Evolutionary conservation across 2,797 vertebrate genomes (phyloP), one percentile per base, ranked within the genome.

Genomic region (Alca torda): DNA sequence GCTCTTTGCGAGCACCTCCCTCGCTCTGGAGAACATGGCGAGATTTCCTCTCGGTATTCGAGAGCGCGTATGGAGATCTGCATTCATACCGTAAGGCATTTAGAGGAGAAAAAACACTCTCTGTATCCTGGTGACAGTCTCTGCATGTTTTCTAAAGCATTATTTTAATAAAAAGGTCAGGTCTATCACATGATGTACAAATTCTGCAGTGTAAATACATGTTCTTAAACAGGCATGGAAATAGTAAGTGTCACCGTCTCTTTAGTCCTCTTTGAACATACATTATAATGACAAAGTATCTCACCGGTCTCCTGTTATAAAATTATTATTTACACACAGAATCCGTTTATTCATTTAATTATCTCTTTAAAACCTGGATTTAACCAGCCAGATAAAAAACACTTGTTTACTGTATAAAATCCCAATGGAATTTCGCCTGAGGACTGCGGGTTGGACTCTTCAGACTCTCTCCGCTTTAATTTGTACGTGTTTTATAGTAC

Each of bases 101-200:
- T 72, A 87, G 75, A 77, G 60, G 75, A 87, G 84, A 70, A 95
- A 84, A 88, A 83, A 13, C 35, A 85, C 54, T 69, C 81, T 90
- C 53, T 87, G 68, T 83, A 63, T 48, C 67, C 79, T 85, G 57
- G 59, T 92, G 73, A 73, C 69, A 91, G 76, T 67, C 67, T 93
- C 93, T 92, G 82, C 25, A 37, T 14, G 24, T 90, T 95, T 96
- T 89, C 95, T 94, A 84, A 92, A 92, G 69, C 56, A 61, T 70
- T 79, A 51, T 82, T 96, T 96, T 96, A 96, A 96, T 95, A 86
- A 90, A 81, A 92, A 85, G 75, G 51, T 91, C 85, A 95, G 59
- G 51, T 91, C 79, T 95, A 91, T 60, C 79, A 88, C 35, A 87
- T 4, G 26, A 43, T 5, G 23, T 93, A 96, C 87, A 96, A 50